Base-by-base conservation (phyloP, 2,797 vertebrate species). In the Triplophysa bombifrons region DNA sequence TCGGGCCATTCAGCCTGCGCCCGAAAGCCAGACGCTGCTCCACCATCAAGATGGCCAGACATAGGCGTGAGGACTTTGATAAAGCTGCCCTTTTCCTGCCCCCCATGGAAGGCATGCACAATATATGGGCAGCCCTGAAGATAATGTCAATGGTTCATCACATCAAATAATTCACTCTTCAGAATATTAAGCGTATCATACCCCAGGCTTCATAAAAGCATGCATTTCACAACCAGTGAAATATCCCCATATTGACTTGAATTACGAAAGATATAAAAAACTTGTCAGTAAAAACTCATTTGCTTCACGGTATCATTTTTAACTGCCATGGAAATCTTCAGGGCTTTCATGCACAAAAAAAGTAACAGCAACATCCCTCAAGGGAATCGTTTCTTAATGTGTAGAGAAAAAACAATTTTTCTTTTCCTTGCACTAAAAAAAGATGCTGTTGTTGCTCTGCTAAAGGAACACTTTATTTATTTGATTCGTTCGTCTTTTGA, bases 131-230 rank as follows among this genome's bases (percentile, higher is more conserved):
- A 89, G 84, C 85, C 85, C 85, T 80, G 87, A 71, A 79, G 76
- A 72, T 93, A 94, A 94, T 93, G 92, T 90, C 91, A 94, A 83
- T 85, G 88, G 89, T 90, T 92, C 90, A 90, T 92, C 91, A 91
- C 87, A 88, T 90, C 82, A 87, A 88, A 89, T 87, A 88, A 88
- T 90, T 87, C 84, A 69, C 76, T 87, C 85, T 63, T 75, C 80
- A 72, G 88, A 90, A 91, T 91, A 87, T 88, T 87, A 90, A 91
- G 84, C 79, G 51, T 72, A 81, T 83, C 84, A 83, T 85, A 87
- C 80, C 85, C 86, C 72, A 46, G 79, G 78, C 61, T 78, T 82
- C 73, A 76, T 20, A 77, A 84, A 88, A 87, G 87, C 84, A 89
- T 85, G 86, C 87, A 87, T 90, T 63, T 17, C 53, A 88, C 88